Evolutionary conservation across 1,140 invertebrate species (phyloP).

Genomic region (Coelopa frigida): DNA sequence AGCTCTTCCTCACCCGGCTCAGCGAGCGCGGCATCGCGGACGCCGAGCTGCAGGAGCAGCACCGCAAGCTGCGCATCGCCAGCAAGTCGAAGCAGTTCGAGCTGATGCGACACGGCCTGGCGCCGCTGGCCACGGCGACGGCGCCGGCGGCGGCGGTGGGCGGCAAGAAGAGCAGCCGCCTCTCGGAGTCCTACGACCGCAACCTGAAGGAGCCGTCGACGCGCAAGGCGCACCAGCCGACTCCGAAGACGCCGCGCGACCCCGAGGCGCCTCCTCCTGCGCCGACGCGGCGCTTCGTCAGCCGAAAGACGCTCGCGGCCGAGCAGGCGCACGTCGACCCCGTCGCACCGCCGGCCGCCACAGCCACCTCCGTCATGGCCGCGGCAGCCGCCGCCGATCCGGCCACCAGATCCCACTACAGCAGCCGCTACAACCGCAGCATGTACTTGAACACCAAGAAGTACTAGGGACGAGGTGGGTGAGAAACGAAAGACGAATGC

Average conservation of each 20-base stretch:
- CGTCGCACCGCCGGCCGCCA: background rate
- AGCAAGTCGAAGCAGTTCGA: slow-evolving; percentile 5
- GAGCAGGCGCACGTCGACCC: background rate
- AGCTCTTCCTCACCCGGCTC: background rate
- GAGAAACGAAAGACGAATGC: too few species aligned
- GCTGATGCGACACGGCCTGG: background rate
- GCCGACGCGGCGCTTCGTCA: background rate
- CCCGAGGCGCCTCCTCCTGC: background rate
- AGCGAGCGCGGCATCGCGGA: slow-evolving; percentile 2
- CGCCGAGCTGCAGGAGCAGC: slow-evolving; percentile 8
- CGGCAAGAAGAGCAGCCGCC: background rate
- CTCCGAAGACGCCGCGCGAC: background rate
- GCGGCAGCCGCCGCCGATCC: too few species aligned
- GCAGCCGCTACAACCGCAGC: too few species aligned
- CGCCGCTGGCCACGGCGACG: too few species aligned
- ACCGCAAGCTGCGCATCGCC: slow-evolving; percentile 7
- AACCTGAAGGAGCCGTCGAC: background rate
- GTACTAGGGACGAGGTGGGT: too few species aligned
- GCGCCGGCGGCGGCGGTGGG: background rate
- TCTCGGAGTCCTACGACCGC: background rate
- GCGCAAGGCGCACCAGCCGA: background rate
- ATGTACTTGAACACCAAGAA: too few species aligned
- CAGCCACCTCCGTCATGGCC: too few species aligned
- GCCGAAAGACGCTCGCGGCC: background rate
- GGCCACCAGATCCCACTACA: too few species aligned